A percentile compares a stretch with the other conserved stretches of the same genome.
Evolutionary conservation across 64 coral and sea anemone genomes (phyloP).

Genomic region (Montipora sp.): DNA sequence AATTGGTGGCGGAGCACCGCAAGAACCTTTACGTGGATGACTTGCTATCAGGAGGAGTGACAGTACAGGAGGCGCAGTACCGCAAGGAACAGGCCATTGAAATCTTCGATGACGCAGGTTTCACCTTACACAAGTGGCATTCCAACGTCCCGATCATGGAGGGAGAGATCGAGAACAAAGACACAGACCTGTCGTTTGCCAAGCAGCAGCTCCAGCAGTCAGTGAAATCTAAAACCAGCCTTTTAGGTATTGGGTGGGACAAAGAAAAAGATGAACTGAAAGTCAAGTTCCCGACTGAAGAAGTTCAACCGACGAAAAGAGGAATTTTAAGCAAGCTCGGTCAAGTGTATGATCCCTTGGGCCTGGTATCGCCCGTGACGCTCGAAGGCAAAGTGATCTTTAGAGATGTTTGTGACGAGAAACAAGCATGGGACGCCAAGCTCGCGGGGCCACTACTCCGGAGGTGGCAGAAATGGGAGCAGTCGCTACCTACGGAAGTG

Average conservation of each 20-base stretch:
- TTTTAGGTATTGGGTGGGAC: slow-evolving; percentile 22
- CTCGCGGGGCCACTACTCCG: background rate
- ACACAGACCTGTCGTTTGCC: slow-evolving; percentile 4
- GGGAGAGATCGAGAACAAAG: background rate
- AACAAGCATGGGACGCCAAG: background rate
- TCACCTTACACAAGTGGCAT: slow-evolving; percentile 45
- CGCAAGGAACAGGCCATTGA: slow-evolving; percentile 2
- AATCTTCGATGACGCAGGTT: slow-evolving; percentile 6
- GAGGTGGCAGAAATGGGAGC: slow-evolving; percentile 7
- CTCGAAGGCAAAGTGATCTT: background rate
- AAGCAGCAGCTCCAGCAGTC: slow-evolving; percentile 40
- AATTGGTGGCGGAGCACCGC: background rate
- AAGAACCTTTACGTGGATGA: background rate
- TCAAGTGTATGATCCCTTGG: slow-evolving; percentile 24
- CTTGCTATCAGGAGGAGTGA: background rate
- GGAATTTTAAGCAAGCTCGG: background rate
- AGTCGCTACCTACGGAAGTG: background rate
- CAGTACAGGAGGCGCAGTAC: background rate
- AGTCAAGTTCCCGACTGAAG: background rate
- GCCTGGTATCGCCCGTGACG: slow-evolving; percentile 2
- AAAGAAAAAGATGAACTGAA: slow-evolving; percentile 35
- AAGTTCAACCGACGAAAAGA: background rate
- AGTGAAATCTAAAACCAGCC: background rate
- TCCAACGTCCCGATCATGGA: slow-evolving; percentile 22
- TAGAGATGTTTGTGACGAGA: background rate